Base-by-base conservation (phyloP, 2,113 vertebrate species). In the Rhinopomastus cyanomelas region DNA sequence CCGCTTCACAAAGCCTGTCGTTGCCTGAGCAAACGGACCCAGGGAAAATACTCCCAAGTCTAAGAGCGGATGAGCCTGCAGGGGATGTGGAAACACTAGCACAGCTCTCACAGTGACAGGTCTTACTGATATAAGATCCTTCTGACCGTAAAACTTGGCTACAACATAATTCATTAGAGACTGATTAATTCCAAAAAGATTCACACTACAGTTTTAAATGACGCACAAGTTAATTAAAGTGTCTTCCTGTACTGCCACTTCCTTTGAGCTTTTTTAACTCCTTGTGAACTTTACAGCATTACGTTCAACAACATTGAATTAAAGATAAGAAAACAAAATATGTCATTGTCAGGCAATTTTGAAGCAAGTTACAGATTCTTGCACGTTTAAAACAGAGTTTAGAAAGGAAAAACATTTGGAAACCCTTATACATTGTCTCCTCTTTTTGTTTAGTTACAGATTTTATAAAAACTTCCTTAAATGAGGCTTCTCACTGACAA, bases 141-240 rank as follows among this genome's bases (percentile, higher is more conserved):
- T 90, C 65, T 87, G 87, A 96, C 83, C 73, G 62, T 87, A 94
- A 85, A 94, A 89, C 77, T 94, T 42, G 13, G 53, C 55, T 21
- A n/a, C 93, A 61, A 88, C 18, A 93, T 93, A 94, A 96, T 74
- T 96, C 85, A 90, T 23, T 25, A 26, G 32, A 87, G 86, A 59
- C 81, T 83, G 91, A 94, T 95, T 95, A 34, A 94, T 94, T 96
- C 90, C 93, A 66, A 87, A 92, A 95, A 96, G 93, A 97, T 96
- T 95, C 95, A 96, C 82, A 69, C 39, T 62, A 42, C 4, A 12
- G 80, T 87, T 97, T 91, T 92, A 94, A 95, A 92, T 88, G 87
- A 95, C 92, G 73, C 92, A 61, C 73, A 81, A 94, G 93, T 95
- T 97, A 96, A 96, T 96, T 95, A 96, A 42, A 97, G 72, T 60